Conservation (phyloP, 2,888 invertebrate species). For the Drosophila buzzatii region DNA sequence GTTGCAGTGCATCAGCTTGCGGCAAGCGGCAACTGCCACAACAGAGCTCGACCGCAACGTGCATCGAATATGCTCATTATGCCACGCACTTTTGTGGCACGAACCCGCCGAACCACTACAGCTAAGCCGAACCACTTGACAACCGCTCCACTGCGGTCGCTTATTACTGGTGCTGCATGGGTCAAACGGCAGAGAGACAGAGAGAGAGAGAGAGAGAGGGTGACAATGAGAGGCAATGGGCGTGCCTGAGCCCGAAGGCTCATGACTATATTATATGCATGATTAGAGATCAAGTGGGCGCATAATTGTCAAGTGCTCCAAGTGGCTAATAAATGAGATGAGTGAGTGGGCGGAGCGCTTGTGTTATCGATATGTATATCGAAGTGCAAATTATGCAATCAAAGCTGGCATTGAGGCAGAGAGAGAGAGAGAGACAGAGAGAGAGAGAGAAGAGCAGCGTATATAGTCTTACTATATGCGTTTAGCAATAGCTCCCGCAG, state of each 20-base stretch:
- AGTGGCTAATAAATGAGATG: not conserved
- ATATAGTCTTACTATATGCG: too few species aligned
- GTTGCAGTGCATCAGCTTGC: slow-evolving; percentile 43
- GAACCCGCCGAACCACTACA: slow-evolving; percentile 14
- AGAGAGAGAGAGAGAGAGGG: too few species aligned
- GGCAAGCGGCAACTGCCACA: slow-evolving; percentile 26
- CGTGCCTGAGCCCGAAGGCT: not conserved
- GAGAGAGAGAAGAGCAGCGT: too few species aligned
- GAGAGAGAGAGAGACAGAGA: not conserved
- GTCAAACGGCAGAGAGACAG: too few species aligned
- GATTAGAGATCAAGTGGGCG: not conserved
- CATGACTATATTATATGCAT: not conserved
- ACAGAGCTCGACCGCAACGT: slow-evolving; percentile 47
- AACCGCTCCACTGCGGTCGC: slow-evolving; percentile 32
- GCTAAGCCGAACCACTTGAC: slow-evolving; percentile 17
- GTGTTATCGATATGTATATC: slow-evolving; percentile 16
- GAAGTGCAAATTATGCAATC: not conserved
- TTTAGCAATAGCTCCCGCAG: too few species aligned
- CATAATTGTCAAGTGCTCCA: not conserved
- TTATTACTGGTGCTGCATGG: not conserved
- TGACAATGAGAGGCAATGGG: not conserved
- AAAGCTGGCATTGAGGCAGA: not conserved
- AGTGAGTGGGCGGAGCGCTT: not conserved
- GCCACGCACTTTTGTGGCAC: slow-evolving; percentile 63
- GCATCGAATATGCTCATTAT: slow-evolving; percentile 66